phyloP scores from a whole-genome alignment of 2,113 vertebrate genomes.

The Myrmecobius fasciatus region DNA sequence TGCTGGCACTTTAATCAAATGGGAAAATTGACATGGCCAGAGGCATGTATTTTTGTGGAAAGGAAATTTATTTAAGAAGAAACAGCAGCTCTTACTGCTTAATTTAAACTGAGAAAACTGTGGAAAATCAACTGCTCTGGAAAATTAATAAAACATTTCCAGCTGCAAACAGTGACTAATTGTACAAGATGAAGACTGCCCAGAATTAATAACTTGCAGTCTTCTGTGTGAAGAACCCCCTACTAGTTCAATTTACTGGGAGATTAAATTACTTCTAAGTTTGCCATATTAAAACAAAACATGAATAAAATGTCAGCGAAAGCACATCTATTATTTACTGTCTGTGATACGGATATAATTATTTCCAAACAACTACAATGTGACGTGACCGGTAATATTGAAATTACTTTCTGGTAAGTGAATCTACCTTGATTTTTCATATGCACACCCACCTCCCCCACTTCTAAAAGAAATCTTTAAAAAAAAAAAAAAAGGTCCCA shows the following conservation, averaged over 20 bases:
- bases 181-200: slow-evolving; percentile 92
- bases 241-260: slow-evolving; percentile 92
- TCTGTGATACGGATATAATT: slow-evolving; percentile 97
- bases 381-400: slow-evolving; percentile 90
- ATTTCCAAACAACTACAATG: slow-evolving; percentile 91
- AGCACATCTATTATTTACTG: slow-evolving; percentile 95
- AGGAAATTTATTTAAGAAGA: slow-evolving; percentile 92
- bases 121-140: slow-evolving; percentile 90
- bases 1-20: slow-evolving; percentile 91
- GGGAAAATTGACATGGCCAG: slow-evolving; percentile 91
- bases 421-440: slow-evolving; percentile 53
- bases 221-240: slow-evolving; percentile 92
- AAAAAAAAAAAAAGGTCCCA: slow-evolving; percentile 50
- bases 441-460: background rate
- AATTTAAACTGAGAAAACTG: slow-evolving; percentile 91
- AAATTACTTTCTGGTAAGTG: slow-evolving; percentile 84
- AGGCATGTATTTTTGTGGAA: slow-evolving; percentile 89
- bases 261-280: slow-evolving; percentile 96
- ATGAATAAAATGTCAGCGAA: slow-evolving; percentile 90
- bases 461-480: slow-evolving; percentile 17
- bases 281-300: slow-evolving; percentile 94
- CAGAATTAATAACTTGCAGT: slow-evolving; percentile 93
- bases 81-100: slow-evolving; percentile 90
- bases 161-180: slow-evolving; percentile 95
- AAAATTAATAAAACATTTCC: slow-evolving; percentile 94